Conservation (phyloP, 2,113 vertebrate genomes). For the Apeltes quadracus region DNA sequence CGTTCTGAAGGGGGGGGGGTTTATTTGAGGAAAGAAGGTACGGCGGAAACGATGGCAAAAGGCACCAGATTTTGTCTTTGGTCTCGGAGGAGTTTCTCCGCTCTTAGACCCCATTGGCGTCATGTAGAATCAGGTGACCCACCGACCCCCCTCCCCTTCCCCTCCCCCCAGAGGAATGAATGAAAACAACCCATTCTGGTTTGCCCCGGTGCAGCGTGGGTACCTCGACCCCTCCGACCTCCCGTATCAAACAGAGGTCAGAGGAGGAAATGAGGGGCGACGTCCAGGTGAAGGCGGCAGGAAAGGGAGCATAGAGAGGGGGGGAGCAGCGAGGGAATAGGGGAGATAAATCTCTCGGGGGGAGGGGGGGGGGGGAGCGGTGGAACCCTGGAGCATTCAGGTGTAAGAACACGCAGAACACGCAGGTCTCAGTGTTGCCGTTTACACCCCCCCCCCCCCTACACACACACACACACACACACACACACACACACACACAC, state of each 20-base stretch:
- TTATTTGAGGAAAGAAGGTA: background rate
- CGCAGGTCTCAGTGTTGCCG: background rate
- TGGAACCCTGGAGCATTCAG: background rate
- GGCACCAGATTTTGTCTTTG: background rate
- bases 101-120: conserved; percentile 1
- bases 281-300: conserved; percentile 28
- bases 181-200: conserved; percentile 20
- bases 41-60: background rate
- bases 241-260: conserved; percentile 20
- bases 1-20: no score
- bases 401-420: fast-evolving
- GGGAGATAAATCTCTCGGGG: background rate
- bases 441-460: conserved; percentile 2
- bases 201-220: background rate
- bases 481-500: background rate
- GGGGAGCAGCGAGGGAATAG: background rate
- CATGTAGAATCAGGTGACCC: background rate
- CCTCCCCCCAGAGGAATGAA: background rate
- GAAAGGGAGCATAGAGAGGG: background rate
- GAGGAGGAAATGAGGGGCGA: conserved; percentile 51
- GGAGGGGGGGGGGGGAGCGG: background rate
- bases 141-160: background rate
- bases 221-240: conserved; percentile 31
- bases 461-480: background rate
- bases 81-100: background rate